Evolutionary conservation across 2,113 vertebrate genomes (phyloP).

Genomic region (Callipepla squamata): DNA sequence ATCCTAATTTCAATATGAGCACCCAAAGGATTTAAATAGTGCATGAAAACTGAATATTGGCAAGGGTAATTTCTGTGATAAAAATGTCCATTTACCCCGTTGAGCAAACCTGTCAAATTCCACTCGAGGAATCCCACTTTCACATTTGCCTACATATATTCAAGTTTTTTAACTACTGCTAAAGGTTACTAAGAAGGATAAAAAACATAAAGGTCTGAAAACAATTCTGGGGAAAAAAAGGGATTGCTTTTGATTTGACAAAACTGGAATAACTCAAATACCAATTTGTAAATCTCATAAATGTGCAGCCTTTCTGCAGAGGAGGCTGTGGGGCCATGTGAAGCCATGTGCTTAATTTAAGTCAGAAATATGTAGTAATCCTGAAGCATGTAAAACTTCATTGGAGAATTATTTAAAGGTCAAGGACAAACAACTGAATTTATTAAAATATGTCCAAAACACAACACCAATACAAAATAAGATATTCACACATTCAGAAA

Average conservation of each 20-base stretch:
- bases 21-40: constrained; percentile 44
- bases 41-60: constrained; percentile 25
- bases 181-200: not conserved
- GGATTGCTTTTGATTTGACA: not conserved
- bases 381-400: not conserved
- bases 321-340: not conserved
- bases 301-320: not conserved
- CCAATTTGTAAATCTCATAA: not conserved
- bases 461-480: not conserved
- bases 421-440: not conserved
- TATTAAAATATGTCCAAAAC: not conserved
- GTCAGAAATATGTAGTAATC: not conserved
- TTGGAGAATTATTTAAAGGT: not conserved
- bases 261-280: not conserved
- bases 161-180: not conserved
- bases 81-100: constrained; percentile 49
- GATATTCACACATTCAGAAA: not conserved
- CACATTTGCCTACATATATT: not conserved
- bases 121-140: constrained; percentile 40
- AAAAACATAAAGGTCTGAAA: not conserved
- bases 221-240: not conserved
- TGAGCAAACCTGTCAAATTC: constrained; percentile 55
- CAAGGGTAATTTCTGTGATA: constrained; percentile 27
- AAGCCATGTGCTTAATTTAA: not conserved
- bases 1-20: constrained; percentile 42